Base-by-base conservation (phyloP, 2,113 vertebrate genomes). In the Aptenodytes patagonicus region DNA sequence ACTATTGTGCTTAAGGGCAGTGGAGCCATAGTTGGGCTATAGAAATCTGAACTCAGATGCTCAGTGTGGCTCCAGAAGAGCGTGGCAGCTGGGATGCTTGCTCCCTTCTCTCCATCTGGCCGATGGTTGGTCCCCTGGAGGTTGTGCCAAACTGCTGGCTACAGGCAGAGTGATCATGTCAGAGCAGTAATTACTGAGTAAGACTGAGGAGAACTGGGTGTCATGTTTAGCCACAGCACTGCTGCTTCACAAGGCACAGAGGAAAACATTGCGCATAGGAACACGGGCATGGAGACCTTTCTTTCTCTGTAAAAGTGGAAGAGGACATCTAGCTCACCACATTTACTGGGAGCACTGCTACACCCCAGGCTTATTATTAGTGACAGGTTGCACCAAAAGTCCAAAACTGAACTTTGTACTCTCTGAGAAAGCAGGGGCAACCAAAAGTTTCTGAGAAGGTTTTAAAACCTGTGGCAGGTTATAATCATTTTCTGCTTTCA, bases 401-500 rank as follows among this genome's bases (percentile, higher is more conserved):
- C 66, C 21, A 66, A 70, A 89, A 31, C 12, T 11, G 10, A 84
- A 36, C n/a, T 64, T 62, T 12, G 10, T 46, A 32, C 32, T 42
- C 54, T 31, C 28, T 38, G 40, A 68, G 20, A 82, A 83, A 68
- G 19, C 14, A 13, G 8, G 16, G 28, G 20, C 69, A 82, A 44
- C 7, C 12, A 11, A 13, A 69, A 38, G n/a, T 51, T 89, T 60
- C 61, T 72, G 34, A 49, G 14, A 79, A 55, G n/a, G 44, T 83
- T 90, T 87, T 84, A 64, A 87, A 96, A 96, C 79, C 58, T 65
- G 24, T 44, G 78, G 15, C 92, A 97, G 28, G 62, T 97, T 97
- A 95, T 96, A 70, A 96, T 71, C 4, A 86, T 42, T 64, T 95
- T 96, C 89, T 89, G 78, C 94, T 96, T 97, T 86, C 91, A 72